phyloP scores from a whole-genome alignment of 1,140 invertebrate species.

The Physella acuta region DNA sequence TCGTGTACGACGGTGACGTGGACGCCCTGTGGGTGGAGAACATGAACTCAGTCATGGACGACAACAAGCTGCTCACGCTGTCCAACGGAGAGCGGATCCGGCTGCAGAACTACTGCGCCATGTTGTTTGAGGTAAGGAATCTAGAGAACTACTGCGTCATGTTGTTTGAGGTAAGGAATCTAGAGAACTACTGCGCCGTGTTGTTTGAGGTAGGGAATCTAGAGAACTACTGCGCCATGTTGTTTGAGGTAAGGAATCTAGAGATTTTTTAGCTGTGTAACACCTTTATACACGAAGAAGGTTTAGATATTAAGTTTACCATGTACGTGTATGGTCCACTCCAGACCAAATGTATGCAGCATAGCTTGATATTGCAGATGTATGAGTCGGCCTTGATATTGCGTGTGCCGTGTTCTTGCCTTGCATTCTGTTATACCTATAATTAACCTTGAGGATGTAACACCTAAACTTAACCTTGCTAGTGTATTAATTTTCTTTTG shows the following conservation, averaged over 20 bases:
- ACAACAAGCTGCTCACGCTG: constrained; percentile 82
- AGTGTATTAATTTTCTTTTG: too few species aligned
- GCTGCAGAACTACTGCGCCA: constrained; percentile 73
- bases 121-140: constrained; percentile 76
- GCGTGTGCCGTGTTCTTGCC: too few species aligned
- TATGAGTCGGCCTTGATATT: too few species aligned
- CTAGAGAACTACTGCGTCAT: neutral
- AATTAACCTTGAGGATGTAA: too few species aligned
- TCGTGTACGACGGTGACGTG: constrained; percentile 87
- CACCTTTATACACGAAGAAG: too few species aligned
- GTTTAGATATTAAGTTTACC: too few species aligned
- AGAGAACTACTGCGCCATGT: constrained; percentile 76
- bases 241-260: constrained; percentile 78
- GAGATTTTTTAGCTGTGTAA: too few species aligned
- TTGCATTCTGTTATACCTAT: too few species aligned
- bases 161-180: neutral
- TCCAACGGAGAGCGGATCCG: constrained; percentile 86
- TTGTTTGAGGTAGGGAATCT: constrained; percentile 57
- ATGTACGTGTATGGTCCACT: too few species aligned
- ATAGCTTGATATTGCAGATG: too few species aligned
- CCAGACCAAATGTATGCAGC: too few species aligned
- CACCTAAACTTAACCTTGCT: too few species aligned
- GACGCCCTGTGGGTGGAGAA: constrained; percentile 90
- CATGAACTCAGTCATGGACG: constrained; percentile 93
- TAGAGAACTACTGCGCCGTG: neutral